phyloP scores from a whole-genome alignment of 1,140 invertebrate species.

The Mercenaria mercenaria region DNA sequence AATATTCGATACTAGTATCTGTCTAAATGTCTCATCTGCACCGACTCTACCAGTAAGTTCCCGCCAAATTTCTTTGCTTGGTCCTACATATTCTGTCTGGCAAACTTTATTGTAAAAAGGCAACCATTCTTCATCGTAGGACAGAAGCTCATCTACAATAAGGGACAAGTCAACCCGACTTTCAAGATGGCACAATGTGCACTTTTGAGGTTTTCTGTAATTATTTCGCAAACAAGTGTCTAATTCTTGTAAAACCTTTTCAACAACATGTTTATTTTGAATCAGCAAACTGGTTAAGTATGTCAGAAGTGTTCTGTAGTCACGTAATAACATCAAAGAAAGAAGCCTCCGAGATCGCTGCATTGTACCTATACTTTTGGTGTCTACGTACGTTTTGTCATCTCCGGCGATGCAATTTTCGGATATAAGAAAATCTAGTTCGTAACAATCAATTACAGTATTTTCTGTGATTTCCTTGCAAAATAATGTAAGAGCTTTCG shows the following conservation, averaged over 20 bases:
- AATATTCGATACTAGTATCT: neutral
- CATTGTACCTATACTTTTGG: neutral
- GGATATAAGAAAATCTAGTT: neutral
- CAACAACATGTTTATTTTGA: neutral
- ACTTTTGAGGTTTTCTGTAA: neutral
- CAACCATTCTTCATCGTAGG: neutral
- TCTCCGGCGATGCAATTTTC: neutral
- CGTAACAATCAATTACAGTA: neutral
- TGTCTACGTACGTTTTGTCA: neutral
- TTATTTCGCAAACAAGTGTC: neutral
- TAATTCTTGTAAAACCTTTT: neutral
- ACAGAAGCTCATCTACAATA: neutral
- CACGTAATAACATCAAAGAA: neutral
- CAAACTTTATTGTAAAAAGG: neutral
- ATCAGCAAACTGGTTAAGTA: neutral
- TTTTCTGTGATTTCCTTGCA: neutral
- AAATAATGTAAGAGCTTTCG: neutral
- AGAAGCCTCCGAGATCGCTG: neutral
- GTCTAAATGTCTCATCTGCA: neutral
- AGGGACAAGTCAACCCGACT: neutral
- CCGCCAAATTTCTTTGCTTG: neutral
- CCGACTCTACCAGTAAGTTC: neutral
- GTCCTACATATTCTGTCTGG: neutral
- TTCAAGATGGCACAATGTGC: neutral
- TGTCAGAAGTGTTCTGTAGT: neutral